Evolutionary conservation across 2,797 vertebrate species (phyloP).

Genomic region (Morus bassanus): DNA sequence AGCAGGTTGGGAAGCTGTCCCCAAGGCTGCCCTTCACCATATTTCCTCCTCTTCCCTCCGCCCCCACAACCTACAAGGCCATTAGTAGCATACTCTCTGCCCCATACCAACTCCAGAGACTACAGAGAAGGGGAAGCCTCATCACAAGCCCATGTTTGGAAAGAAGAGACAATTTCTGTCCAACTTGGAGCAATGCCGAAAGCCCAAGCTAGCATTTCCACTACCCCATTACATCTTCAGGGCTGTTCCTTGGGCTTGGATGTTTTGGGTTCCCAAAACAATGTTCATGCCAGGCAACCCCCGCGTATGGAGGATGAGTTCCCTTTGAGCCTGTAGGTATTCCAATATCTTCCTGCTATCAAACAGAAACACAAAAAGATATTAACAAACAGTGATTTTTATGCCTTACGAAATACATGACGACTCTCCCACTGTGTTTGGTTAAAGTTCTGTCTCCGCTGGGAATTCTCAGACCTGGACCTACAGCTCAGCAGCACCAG

Average conservation of each 20-base stretch:
- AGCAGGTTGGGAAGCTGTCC: neutral
- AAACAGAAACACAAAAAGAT: neutral
- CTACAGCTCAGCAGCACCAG: neutral
- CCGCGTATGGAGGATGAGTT: fast-evolving
- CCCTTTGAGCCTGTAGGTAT: neutral
- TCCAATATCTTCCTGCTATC: neutral
- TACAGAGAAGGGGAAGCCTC: neutral
- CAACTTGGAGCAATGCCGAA: neutral
- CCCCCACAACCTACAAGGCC: neutral
- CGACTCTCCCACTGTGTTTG: fast-evolving
- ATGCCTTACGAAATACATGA: neutral
- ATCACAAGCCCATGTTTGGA: fast-evolving
- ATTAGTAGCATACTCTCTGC: neutral
- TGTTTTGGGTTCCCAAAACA: neutral
- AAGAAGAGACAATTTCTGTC: neutral
- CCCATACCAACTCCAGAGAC: neutral
- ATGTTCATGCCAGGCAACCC: neutral
- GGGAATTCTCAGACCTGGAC: neutral
- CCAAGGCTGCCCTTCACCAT: neutral
- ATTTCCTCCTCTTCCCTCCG: neutral
- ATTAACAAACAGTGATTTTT: neutral
- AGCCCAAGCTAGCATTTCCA: neutral
- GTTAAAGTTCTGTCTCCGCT: neutral
- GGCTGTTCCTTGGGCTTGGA: neutral
- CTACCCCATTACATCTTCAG: fast-evolving